Percentiles rank a stretch among this genome's conserved stretches.
Conservation (phyloP, 1,140 invertebrate genomes). For the Maconellicoccus hirsutus region DNA sequence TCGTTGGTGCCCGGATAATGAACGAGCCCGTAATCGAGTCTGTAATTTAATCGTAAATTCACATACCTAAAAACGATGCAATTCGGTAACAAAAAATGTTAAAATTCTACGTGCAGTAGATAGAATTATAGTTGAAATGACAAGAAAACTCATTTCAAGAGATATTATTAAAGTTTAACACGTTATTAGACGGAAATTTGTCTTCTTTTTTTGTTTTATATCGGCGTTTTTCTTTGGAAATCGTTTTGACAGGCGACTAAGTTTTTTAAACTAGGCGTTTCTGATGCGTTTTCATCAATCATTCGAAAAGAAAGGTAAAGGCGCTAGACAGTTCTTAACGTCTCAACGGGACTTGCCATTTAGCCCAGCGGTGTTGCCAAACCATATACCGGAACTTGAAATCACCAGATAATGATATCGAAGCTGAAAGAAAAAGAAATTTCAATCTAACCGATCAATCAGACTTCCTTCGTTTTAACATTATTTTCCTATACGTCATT, state of each 20-base stretch:
- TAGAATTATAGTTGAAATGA: too few relatives aligned
- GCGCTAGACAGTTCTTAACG: conserved; percentile 15
- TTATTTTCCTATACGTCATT: conserved; percentile 3
- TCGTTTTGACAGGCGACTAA: not conserved
- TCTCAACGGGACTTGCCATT: not conserved
- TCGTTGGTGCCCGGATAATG: too few relatives aligned
- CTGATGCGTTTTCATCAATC: conserved; percentile 13
- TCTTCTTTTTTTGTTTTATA: conserved; percentile 14
- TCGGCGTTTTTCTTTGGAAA: not conserved
- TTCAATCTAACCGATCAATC: not conserved
- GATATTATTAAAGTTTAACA: not conserved
- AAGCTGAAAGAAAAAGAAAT: not conserved
- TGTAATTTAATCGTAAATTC: too few relatives aligned
- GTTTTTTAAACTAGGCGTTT: conserved; percentile 16
- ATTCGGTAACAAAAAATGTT: too few relatives aligned
- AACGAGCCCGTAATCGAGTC: too few relatives aligned
- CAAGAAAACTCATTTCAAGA: not conserved
- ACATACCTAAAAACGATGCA: too few relatives aligned
- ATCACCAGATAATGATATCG: not conserved
- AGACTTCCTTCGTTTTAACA: not conserved
- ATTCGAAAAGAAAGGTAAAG: conserved; percentile 2
- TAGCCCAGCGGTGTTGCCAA: not conserved
- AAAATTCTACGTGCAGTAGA: too few relatives aligned
- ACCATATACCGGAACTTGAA: not conserved
- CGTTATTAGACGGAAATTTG: conserved; percentile 8